Evolutionary conservation across 1,140 invertebrate species (phyloP), one percentile per base, ranked within the genome.

Genomic region (Harlomillsia oculata): DNA sequence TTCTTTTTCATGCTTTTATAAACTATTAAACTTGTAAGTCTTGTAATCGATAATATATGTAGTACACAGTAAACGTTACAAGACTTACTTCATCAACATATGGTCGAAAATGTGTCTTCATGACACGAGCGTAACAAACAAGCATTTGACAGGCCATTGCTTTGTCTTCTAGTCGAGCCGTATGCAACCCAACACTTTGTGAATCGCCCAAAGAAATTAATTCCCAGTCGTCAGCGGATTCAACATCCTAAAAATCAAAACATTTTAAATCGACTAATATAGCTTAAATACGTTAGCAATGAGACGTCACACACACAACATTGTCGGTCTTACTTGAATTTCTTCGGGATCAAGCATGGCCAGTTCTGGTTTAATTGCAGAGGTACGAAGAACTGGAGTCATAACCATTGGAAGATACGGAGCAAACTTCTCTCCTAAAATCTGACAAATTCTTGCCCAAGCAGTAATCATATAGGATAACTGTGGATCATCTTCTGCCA

Each of bases 91-190:
- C 60, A 39, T 65, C 63, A 23, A 65, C 63, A 54, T 59, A 65
- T 9, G 53, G 59, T 48, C 63, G 28, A 40, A 65, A 65, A 51
- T 60, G 59, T 14, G 36, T 49, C 37, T 98, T 98, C 20, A 99
- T 75, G 74, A 99, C 95, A 23, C 91, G 79, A 0, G 96, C 96
- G 71, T 98, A 99, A 72, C 95, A 98, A 8, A 98, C 93, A 8
- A 99, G 75, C 95, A 99, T 99, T 71, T 97, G 93, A 70, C 95
- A 99, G 0, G 97, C 97, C 1, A 92, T 96, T 0, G 94, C 92
- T 72, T 99, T 99, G 67, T 99, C 96, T 73, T 99, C 97, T 52
- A 99, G 77, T 60, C 82, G 85, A 39, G 87, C 85, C 29, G 89
- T 93, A 67, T 86, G 83, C 36, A 93, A 89, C 39, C 88, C 89